phyloP scores from a whole-genome alignment of 2,113 vertebrate species.

The Eptesicus fuscus region DNA sequence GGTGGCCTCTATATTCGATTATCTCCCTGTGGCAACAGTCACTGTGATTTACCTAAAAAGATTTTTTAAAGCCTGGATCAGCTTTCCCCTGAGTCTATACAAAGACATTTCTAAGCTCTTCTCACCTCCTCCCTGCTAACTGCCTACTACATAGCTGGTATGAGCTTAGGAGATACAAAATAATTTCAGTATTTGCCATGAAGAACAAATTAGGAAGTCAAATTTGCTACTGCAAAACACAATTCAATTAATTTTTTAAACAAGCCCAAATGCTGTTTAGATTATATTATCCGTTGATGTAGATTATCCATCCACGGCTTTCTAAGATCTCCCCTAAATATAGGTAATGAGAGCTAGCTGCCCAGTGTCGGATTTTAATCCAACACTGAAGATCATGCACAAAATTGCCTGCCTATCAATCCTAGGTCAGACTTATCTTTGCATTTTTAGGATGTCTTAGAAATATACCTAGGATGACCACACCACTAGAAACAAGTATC shows the following conservation, averaged over 20 bases:
- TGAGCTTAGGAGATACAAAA: slow-evolving; percentile 23
- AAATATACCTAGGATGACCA: not conserved
- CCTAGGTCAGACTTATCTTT: not conserved
- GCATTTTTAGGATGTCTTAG: not conserved
- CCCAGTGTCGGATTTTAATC: not conserved
- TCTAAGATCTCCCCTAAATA: not conserved
- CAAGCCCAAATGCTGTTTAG: slow-evolving; percentile 2
- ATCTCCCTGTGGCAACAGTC: not conserved
- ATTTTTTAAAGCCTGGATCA: slow-evolving; percentile 2
- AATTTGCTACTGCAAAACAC: slow-evolving; percentile 33
- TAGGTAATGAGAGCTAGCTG: not conserved
- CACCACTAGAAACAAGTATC: not conserved
- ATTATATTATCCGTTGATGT: not conserved
- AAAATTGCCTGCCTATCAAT: not conserved
- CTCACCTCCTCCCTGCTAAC: not conserved
- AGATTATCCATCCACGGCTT: not conserved
- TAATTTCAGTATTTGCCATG: not conserved
- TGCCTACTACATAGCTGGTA: not conserved
- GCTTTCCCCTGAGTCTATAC: slow-evolving; percentile 11
- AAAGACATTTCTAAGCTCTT: not conserved
- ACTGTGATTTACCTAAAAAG: not conserved
- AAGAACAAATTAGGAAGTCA: slow-evolving; percentile 46
- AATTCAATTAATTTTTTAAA: slow-evolving; percentile 17
- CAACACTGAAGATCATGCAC: not conserved
- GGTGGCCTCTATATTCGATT: not conserved